Evolutionary conservation across 2,888 invertebrate species (phyloP).

Genomic region (Latrodectus hesperus): DNA sequence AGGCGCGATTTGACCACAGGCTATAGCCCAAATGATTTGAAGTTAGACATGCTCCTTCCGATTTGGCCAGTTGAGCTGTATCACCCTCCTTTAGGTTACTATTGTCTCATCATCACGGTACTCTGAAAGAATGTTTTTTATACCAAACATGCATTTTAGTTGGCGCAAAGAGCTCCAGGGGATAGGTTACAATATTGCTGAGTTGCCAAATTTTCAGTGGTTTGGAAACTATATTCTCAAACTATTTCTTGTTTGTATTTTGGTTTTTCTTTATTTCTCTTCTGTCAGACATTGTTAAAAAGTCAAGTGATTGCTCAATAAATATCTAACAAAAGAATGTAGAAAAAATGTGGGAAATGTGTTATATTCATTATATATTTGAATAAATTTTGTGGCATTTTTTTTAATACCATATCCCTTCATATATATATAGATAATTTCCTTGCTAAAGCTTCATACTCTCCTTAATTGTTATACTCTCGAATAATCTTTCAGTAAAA

Average conservation of each 20-base stretch:
- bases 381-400: too few species aligned
- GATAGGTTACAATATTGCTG: neutral
- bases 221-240: neutral
- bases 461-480: too few species aligned
- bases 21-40: constrained; percentile 37
- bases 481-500: too few species aligned
- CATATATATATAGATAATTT: too few species aligned
- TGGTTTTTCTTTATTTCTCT: constrained; percentile 2
- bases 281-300: neutral
- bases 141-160: neutral
- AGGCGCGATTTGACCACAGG: constrained; percentile 40
- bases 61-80: constrained; percentile 24
- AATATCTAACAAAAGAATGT: too few species aligned
- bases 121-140: constrained; percentile 17
- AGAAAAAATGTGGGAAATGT: too few species aligned
- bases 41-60: constrained; percentile 18
- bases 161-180: neutral
- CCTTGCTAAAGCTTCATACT: too few species aligned
- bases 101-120: constrained; percentile 45
- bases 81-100: constrained; percentile 43
- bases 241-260: neutral
- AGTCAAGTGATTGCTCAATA: too few species aligned
- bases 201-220: neutral
- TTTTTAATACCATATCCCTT: too few species aligned
- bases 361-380: too few species aligned